Conservation (phyloP, 2,888 invertebrate genomes). For the Nasonia oneida region DNA sequence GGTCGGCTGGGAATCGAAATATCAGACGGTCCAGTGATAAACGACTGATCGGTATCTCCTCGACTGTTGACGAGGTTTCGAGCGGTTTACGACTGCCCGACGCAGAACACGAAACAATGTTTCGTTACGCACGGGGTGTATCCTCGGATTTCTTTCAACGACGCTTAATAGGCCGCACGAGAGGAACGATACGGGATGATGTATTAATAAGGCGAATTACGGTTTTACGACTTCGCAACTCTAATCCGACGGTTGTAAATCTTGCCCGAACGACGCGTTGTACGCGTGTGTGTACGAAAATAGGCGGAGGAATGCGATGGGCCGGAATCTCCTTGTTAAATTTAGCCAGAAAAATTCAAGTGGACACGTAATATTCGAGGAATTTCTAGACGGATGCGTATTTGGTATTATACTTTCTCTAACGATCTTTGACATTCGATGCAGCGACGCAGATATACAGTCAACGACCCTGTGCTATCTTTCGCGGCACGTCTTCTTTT, state of each 20-base stretch:
- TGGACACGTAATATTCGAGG: background rate
- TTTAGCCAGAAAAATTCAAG: conserved; percentile 5
- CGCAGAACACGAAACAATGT: background rate
- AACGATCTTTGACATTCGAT: background rate
- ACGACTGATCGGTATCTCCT: conserved; percentile 25
- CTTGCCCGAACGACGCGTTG: background rate
- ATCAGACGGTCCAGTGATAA: conserved; percentile 41
- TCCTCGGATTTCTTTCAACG: conserved; percentile 28
- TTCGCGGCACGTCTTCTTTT: conserved; percentile 23
- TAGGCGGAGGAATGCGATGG: conserved; percentile 14
- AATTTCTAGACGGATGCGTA: background rate
- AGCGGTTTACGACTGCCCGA: background rate
- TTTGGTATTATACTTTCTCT: background rate
- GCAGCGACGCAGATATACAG: conserved; percentile 10
- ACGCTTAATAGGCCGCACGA: conserved; percentile 18
- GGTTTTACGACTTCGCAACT: conserved; percentile 42
- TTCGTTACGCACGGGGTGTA: background rate
- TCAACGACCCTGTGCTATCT: conserved; percentile 5
- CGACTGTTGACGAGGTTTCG: background rate
- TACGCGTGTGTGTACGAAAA: background rate
- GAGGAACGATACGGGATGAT: conserved; percentile 26
- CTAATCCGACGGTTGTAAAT: conserved; percentile 24
- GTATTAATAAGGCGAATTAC: conserved; percentile 42
- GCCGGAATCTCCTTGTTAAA: conserved; percentile 7
- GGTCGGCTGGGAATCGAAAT: conserved; percentile 25